Evolutionary conservation across 1,140 invertebrate genomes (phyloP).

Genomic region (Ectropis grisescens): DNA sequence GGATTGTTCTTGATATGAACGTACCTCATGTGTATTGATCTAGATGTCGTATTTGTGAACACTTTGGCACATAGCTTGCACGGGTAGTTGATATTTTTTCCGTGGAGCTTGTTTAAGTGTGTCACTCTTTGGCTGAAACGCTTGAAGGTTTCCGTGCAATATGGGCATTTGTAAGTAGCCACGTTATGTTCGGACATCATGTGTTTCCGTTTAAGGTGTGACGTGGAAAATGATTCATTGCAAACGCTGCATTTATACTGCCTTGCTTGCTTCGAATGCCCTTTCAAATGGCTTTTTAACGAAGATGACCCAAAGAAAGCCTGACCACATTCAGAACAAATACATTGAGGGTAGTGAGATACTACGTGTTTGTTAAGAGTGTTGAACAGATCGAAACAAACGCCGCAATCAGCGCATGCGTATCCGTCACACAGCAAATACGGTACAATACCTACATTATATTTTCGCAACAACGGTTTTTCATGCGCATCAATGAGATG

Average conservation of each 20-base stretch:
- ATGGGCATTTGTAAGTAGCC: constrained; percentile 45
- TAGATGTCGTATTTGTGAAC: constrained; percentile 45
- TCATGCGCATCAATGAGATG: too few species aligned
- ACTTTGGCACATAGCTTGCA: constrained; percentile 49
- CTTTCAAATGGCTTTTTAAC: constrained; percentile 19
- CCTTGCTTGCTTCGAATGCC: too few species aligned
- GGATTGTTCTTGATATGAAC: constrained; percentile 49
- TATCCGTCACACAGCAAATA: too few species aligned
- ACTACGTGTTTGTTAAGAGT: too few species aligned
- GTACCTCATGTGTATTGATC: constrained; percentile 43
- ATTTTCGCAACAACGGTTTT: too few species aligned
- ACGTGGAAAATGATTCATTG: constrained; percentile 31
- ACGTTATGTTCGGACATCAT: constrained; percentile 30
- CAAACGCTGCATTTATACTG: constrained; percentile 55
- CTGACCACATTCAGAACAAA: too few species aligned
- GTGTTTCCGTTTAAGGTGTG: constrained; percentile 31
- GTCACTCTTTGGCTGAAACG: constrained; percentile 50
- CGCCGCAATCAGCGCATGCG: too few species aligned
- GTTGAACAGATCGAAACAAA: too few species aligned
- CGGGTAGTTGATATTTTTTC: constrained; percentile 37
- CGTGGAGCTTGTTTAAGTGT: constrained; percentile 44
- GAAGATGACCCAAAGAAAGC: too few species aligned
- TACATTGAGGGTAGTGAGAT: too few species aligned
- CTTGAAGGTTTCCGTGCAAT: constrained; percentile 51
- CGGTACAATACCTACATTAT: too few species aligned